phyloP scores from a whole-genome alignment of 2,797 vertebrate species.

The Chiloscyllium punctatum region DNA sequence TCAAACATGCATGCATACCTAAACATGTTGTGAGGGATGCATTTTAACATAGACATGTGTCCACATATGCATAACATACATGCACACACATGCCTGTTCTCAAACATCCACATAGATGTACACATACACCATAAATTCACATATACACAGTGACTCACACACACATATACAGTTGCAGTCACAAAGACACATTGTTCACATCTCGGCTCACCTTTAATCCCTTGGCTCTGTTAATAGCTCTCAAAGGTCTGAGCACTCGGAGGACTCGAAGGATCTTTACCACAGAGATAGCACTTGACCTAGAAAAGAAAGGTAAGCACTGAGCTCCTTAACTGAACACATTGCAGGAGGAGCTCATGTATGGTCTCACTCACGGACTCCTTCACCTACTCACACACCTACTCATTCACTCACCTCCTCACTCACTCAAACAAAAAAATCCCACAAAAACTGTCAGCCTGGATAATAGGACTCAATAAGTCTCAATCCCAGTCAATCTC shows the following conservation, averaged over 20 bases:
- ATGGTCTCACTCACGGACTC: no score
- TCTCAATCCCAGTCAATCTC: neutral
- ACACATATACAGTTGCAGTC: neutral
- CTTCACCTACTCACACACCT: neutral
- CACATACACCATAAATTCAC: neutral
- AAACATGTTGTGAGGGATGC: no score
- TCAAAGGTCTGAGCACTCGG: slow-evolving; percentile 85
- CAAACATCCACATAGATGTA: neutral
- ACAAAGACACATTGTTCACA: no score
- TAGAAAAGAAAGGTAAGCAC: slow-evolving; percentile 47
- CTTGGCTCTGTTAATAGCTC: slow-evolving; percentile 94
- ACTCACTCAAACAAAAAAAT: neutral
- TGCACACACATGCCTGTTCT: neutral
- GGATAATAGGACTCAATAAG: neutral
- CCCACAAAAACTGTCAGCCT: neutral
- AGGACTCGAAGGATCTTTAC: slow-evolving; percentile 97
- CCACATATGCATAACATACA: neutral
- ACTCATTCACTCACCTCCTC: neutral
- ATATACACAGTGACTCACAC: neutral
- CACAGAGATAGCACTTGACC: slow-evolving; percentile 93
- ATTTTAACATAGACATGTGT: neutral
- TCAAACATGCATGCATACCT: neutral
- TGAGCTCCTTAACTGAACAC: neutral
- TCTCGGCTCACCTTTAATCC: slow-evolving; percentile 76
- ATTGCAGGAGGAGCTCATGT: neutral